Conservation (phyloP, 2,888 invertebrate genomes). For the Phanerotoma sp. region DNA sequence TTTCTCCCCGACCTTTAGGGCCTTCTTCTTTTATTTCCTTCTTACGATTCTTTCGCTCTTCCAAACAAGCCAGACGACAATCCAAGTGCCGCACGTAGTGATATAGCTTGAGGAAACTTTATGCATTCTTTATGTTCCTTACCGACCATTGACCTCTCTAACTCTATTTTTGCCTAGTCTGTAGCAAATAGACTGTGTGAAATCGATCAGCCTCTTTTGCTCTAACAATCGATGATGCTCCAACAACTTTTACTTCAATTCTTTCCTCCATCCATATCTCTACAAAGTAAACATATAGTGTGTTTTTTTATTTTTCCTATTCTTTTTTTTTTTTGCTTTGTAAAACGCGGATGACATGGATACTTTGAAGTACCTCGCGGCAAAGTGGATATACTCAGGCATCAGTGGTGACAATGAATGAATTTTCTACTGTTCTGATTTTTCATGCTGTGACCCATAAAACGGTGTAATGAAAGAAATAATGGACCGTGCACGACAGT, state of each 20-base stretch:
- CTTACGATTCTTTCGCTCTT: background rate
- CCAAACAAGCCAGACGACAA: slow-evolving; percentile 3
- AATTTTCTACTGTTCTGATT: no score
- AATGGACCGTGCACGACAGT: slow-evolving; percentile 86
- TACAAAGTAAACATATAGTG: background rate
- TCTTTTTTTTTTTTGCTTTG: background rate
- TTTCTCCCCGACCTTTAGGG: background rate
- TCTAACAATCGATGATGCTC: background rate
- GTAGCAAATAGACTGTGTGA: slow-evolving; percentile 12
- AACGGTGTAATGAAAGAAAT: slow-evolving; percentile 82
- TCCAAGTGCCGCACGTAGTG: slow-evolving; percentile 11
- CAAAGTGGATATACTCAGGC: no score
- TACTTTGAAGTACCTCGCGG: no score
- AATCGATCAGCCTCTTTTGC: slow-evolving; percentile 3
- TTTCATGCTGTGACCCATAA: no score
- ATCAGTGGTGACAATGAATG: no score
- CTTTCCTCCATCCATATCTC: background rate
- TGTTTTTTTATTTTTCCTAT: no score
- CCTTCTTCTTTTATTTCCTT: background rate
- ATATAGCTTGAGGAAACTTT: slow-evolving; percentile 21
- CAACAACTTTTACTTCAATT: background rate
- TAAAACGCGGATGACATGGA: no score
- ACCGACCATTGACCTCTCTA: slow-evolving; percentile 23
- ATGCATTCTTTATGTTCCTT: slow-evolving; percentile 29
- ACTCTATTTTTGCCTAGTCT: slow-evolving; percentile 24